Conservation (phyloP, 2,113 vertebrate genomes). For the Psittacus erithacus region DNA sequence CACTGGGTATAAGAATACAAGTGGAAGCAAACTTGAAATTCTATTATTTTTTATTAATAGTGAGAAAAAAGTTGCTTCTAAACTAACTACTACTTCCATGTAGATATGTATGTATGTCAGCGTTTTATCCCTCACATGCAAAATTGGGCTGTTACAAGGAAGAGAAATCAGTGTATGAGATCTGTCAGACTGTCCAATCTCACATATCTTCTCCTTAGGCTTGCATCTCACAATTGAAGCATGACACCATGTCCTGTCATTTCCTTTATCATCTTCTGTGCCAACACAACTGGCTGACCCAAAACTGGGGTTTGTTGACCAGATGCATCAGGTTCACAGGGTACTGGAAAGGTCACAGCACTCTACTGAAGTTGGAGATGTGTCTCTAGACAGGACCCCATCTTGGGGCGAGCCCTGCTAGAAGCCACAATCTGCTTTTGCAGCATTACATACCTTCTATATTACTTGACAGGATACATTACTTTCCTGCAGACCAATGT, state of each 20-base stretch:
- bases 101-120: accelerated
- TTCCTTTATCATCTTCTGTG: neutral
- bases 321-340: neutral
- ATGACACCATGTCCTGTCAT: neutral
- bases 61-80: neutral
- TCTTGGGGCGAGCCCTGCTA: neutral
- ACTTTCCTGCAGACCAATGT: neutral
- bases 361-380: neutral
- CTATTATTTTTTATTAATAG: neutral
- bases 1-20: neutral
- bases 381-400: neutral
- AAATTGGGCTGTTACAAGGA: neutral
- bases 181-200: neutral
- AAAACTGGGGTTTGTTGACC: neutral
- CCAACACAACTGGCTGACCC: neutral
- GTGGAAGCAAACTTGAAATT: neutral
- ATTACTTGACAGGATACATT: neutral
- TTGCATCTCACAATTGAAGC: neutral
- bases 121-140: neutral
- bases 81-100: neutral
- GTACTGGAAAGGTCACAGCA: neutral
- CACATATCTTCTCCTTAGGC: neutral
- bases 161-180: neutral
- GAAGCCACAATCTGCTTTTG: neutral
- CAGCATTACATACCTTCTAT: neutral